phyloP scores from a whole-genome alignment of 2,113 vertebrate species.

The Chroicocephalus ridibundus region DNA sequence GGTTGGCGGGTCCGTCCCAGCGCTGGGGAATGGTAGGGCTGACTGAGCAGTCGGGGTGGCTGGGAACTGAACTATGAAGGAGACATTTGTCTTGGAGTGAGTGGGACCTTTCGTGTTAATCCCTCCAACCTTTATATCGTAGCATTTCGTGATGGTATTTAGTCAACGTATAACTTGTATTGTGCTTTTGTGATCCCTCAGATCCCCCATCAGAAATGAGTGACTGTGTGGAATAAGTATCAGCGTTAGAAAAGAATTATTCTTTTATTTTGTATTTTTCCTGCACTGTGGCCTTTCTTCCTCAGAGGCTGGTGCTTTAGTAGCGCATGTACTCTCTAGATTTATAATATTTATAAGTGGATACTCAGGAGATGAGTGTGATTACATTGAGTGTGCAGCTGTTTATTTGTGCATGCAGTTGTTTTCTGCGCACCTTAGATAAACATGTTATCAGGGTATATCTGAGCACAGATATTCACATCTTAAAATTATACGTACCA shows the following conservation, averaged over 20 bases:
- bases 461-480: not conserved
- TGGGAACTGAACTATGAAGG: slow-evolving; percentile 60
- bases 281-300: not conserved
- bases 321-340: not conserved
- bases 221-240: not conserved
- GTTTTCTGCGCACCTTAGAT: not conserved
- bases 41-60: slow-evolving; percentile 7
- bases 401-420: not conserved
- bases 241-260: not conserved
- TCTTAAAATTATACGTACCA: not conserved
- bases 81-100: slow-evolving; percentile 60
- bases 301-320: not conserved
- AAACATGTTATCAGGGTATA: not conserved
- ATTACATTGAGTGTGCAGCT: not conserved
- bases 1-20: not conserved
- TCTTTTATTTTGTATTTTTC: not conserved
- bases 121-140: slow-evolving; percentile 35
- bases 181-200: not conserved
- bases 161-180: not conserved
- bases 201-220: not conserved
- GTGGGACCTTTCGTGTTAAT: slow-evolving; percentile 62
- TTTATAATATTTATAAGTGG: not conserved
- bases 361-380: not conserved
- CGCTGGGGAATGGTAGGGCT: not conserved
- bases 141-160: slow-evolving; percentile 17